A percentile compares a stretch with the other conserved stretches of the same genome.
Conservation (phyloP, 2,888 invertebrate species). For the Pandemis corylana region DNA sequence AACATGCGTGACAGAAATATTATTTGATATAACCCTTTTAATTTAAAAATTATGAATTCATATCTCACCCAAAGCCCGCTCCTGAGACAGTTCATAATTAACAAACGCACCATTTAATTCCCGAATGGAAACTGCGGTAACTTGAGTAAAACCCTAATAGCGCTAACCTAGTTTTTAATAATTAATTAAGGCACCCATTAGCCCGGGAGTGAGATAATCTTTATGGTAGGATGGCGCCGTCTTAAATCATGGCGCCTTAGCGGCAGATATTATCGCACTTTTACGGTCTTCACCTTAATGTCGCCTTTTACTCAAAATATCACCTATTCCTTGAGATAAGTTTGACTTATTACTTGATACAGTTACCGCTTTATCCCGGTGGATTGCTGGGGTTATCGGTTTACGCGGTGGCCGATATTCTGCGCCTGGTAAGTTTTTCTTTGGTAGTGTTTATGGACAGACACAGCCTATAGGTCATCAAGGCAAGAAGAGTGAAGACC, state of each 20-base stretch:
- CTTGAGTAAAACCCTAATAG: conserved; percentile 16
- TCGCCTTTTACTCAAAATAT: conserved; percentile 64
- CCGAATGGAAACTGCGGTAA: conserved; percentile 11
- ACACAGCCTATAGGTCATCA: no score
- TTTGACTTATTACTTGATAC: conserved; percentile 51
- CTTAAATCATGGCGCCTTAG: conserved; percentile 61
- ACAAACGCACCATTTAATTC: neutral
- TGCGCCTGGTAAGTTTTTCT: neutral
- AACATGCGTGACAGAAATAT: neutral
- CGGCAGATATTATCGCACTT: conserved; percentile 56
- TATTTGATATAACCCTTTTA: neutral
- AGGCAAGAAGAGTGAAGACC: no score
- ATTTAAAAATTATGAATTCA: neutral
- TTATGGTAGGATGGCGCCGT: conserved; percentile 64
- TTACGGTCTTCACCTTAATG: conserved; percentile 57
- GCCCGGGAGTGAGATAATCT: conserved; percentile 68
- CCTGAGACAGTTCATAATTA: neutral
- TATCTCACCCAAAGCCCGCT: neutral
- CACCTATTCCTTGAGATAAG: conserved; percentile 60
- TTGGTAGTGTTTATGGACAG: no score
- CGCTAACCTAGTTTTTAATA: conserved; percentile 64
- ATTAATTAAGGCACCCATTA: conserved; percentile 76
- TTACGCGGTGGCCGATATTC: conserved; percentile 6
- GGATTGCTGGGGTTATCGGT: conserved; percentile 4
- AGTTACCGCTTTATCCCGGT: conserved; percentile 5